Evolutionary conservation across 2,113 vertebrate genomes (phyloP).

Genomic region (Chauna torquata): DNA sequence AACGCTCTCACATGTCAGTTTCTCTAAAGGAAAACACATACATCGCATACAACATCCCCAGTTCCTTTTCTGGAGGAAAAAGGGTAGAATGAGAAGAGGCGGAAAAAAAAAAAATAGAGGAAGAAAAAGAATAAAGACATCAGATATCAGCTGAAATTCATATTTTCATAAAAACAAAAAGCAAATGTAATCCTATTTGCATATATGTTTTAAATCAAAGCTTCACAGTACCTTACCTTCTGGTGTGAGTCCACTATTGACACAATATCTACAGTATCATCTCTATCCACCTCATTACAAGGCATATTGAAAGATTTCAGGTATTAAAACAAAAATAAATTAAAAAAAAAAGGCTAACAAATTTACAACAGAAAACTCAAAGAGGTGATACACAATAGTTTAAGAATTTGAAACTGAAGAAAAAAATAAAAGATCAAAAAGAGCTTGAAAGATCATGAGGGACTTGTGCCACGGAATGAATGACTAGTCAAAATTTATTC

Average conservation of each 20-base stretch:
- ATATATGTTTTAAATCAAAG: not conserved
- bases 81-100: not conserved
- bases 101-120: no score
- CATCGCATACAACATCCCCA: not conserved
- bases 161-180: not conserved
- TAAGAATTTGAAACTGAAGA: not conserved
- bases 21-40: not conserved
- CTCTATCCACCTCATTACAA: not conserved
- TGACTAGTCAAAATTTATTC: not conserved
- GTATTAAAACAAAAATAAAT: not conserved
- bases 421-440: not conserved
- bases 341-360: not conserved
- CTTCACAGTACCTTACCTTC: not conserved
- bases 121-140: not conserved
- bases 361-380: not conserved
- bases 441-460: not conserved
- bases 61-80: not conserved
- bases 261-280: not conserved
- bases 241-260: no score
- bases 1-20: not conserved
- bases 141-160: not conserved
- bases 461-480: not conserved
- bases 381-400: not conserved
- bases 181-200: not conserved
- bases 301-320: not conserved